Base-by-base conservation (phyloP, 2,888 invertebrate genomes). In the Meta bourneti region DNA sequence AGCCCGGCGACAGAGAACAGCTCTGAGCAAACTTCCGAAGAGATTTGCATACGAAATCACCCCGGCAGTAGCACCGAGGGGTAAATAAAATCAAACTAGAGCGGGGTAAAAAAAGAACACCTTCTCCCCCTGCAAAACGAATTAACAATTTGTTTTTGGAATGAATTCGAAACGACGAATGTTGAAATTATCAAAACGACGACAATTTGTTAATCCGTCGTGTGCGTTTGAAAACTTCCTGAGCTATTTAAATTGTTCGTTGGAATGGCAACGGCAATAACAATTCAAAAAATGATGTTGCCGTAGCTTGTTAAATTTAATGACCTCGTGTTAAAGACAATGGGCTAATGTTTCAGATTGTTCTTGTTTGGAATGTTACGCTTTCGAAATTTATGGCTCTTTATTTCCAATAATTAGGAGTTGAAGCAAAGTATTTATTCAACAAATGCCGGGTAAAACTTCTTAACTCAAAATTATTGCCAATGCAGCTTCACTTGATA, bases 11-110 rank as follows among this genome's bases (percentile, higher is more conserved):
- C 49, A 81, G 79, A 11, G n/a, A 48, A 34, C 61, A 16, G 61
- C 61, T 16, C 61, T 61, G 61, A 7, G 61, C 61, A 61, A 82
- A 13, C 20, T 6, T 51, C n/a, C 82, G 71, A 71, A 48, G 49
- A 82, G 82, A 82, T 82, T 82, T 82, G 71, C 82, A 82, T 82
- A 13, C 82, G 7, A 71, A 82, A 82, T 82, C 72, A 82, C 71
- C 72, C n/a, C 20, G 51, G 82, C 11, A 82, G 20, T 71, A 52
- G 49, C 61, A 34, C 20, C n/a, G 48, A 49, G 13, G 69, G 69
- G 70, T 70, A 81, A 81, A 34, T 72, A 82, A 82, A 82, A 72
- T 49, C 20, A 61, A 61, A 13, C 61, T 11, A 13, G 82, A 72
- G 9, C 34, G 8, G 51, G 49, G 19, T 48, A 69, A 51, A 48